Base-by-base conservation (phyloP, 2,888 invertebrate genomes). In the Orgyia antiqua region DNA sequence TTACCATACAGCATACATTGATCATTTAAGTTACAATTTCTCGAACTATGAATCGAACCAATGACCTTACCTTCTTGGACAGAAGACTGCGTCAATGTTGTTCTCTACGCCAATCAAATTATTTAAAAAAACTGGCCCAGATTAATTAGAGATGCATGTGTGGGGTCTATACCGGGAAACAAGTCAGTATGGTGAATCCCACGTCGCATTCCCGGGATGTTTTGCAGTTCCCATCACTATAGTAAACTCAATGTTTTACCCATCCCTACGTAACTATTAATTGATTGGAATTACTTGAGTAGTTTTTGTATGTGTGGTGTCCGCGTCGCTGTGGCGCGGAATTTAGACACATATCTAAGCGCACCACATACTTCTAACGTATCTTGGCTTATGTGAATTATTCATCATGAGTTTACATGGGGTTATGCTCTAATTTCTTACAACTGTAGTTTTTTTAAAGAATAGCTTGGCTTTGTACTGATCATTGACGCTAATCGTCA, bases 271-370 rank as follows among this genome's bases (percentile, higher is more conserved):
- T 30, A 27, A 40, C 42, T 44, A 50, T 50, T 46, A 46, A 53
- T 51, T 51, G 51, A 47, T 50, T 47, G 38, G 47, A 39, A 51
- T 46, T 39, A 46, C 36, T 39, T 12, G 33, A 39, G 26, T 35
- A 43, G 23, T 38, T 48, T 50, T 48, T 48, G 24, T 24, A 10
- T 15, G 1, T 12, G 23, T 20, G 24, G 37, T 31, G 36, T 34
- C 25, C 32, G 45, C 42, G 42, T 25, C 52, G 6, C 9, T 24
- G 29, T 10, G 51, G 25, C 48, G 38, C 36, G 24, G 38, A 33
- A 37, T 47, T 30, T 32, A 30, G 26, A 29, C 25, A 20, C 23
- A 26, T 34, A 19, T 23, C 29, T 29, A 26, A 21, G 26, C 17
- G 25, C 17, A 25, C 10, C 10, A 23, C 2, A 19, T 13, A 4